Evolutionary conservation across 1,140 invertebrate genomes (phyloP), one percentile per base, ranked within the genome.

Genomic region (Ctenoplectra terminalis): DNA sequence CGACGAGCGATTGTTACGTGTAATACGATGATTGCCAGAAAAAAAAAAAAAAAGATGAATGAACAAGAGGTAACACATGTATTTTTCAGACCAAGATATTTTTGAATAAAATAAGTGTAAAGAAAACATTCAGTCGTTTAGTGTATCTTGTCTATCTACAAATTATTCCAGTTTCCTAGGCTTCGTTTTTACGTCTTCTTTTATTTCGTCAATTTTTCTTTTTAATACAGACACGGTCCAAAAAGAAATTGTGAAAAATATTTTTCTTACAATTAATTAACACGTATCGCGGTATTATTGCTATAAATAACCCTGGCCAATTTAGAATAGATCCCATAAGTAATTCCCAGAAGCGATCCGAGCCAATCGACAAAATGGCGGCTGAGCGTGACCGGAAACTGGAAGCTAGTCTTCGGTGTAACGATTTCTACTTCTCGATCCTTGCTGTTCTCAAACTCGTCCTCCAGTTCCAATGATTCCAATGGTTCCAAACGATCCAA

Each of bases 51-150:
- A 87, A 82, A 84, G 71, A 89, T 74, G 75, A 54, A 61, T 34
- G 37, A 54, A 78, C n/a, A 86, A 61, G 72, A 67, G 75, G 81
- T 84, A 71, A 86, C 54, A 87, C 70, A 89, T 93, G 92, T 93
- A 93, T 92, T 93, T 92, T 93, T 93, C 88, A 92, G 84, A 93
- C 87, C 86, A 75, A 92, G 85, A 90, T 93, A 93, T 93, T 93
- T 93, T 93, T 92, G 86, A 93, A 93, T 92, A 92, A 93, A 93
- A 93, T 84, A 90, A 90, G 86, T 87, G 86, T 91, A 90, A 90
- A 86, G 79, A 91, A 88, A 88, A 58, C 5, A 9, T 63, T 71
- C n/a, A 37, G 2, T 63, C 34, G 5, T 69, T 46, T 26, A 52
- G 9, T 43, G 46, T 31, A 26, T 29, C 6, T 15, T 7, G 2